Conservation (phyloP, 2,888 invertebrate species). For the Alcis repandata region DNA sequence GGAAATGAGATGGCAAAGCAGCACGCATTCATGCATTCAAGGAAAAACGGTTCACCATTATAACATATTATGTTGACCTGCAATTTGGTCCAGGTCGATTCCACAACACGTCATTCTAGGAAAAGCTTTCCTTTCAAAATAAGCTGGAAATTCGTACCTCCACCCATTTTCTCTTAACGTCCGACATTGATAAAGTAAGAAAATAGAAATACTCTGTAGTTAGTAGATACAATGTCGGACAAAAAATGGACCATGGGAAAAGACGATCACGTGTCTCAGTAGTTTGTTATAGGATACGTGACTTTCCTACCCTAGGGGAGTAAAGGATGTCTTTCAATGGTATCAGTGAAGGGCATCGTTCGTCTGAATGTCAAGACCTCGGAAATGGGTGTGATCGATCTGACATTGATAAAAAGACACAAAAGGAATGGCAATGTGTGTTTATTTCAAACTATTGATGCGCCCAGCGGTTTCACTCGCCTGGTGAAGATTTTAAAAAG, state of each 20-base stretch:
- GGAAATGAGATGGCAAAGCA: too few relatives aligned
- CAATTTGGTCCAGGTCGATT: not conserved
- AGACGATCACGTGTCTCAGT: conserved; percentile 12
- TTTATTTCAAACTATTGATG: too few relatives aligned
- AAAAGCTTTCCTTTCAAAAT: conserved; percentile 16
- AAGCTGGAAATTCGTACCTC: conserved; percentile 22
- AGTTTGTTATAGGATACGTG: conserved; percentile 29
- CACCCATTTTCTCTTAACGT: conserved; percentile 31
- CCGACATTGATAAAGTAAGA: conserved; percentile 46
- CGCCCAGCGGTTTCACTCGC: too few relatives aligned
- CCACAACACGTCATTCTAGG: conserved; percentile 3
- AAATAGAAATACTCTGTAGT: conserved; percentile 43
- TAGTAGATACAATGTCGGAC: conserved; percentile 21
- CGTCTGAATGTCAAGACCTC: not conserved
- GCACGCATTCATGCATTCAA: too few relatives aligned
- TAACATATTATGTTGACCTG: not conserved
- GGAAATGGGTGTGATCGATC: not conserved
- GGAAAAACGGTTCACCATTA: too few relatives aligned
- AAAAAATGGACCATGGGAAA: conserved; percentile 18
- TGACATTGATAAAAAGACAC: not conserved
- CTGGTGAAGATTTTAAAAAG: too few relatives aligned
- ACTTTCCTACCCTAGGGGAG: not conserved
- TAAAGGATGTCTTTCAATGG: conserved; percentile 5
- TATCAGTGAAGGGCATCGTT: not conserved
- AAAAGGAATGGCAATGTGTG: too few relatives aligned